Evolutionary conservation across 2,888 invertebrate species (phyloP).

Genomic region (Mamestra brassicae): DNA sequence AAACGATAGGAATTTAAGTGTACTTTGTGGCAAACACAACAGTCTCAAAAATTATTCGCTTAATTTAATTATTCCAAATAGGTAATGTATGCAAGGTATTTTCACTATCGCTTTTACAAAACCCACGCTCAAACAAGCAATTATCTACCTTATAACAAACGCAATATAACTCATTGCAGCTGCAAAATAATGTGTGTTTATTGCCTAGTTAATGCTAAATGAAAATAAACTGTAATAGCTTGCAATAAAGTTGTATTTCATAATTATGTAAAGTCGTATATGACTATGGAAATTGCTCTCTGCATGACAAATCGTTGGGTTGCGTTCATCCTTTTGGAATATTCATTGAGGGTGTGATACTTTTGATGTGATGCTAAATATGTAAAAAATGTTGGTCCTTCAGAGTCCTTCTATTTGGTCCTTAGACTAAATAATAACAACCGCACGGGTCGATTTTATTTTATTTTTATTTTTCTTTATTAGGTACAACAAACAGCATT

Average conservation of each 20-base stretch:
- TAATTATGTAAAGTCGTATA: slow-evolving; percentile 34
- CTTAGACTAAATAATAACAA: too few relatives aligned
- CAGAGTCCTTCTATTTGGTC: background rate
- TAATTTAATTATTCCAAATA: slow-evolving; percentile 53
- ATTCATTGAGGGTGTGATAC: slow-evolving; percentile 58
- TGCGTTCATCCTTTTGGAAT: slow-evolving; percentile 62
- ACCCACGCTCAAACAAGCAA: slow-evolving; percentile 9
- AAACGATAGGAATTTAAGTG: background rate
- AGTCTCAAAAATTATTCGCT: slow-evolving; percentile 29
- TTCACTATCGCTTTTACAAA: slow-evolving; percentile 14
- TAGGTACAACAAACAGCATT: too few relatives aligned
- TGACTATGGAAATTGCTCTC: slow-evolving; percentile 49
- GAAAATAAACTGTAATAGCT: slow-evolving; percentile 53
- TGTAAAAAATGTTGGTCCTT: slow-evolving; percentile 15
- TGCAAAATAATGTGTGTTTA: slow-evolving; percentile 41
- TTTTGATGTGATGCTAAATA: slow-evolving; percentile 4
- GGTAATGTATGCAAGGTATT: slow-evolving; percentile 32
- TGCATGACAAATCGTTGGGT: slow-evolving; percentile 53
- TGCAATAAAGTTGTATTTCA: slow-evolving; percentile 49
- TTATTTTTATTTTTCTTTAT: too few relatives aligned
- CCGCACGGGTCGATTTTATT: too few relatives aligned
- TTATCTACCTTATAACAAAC: slow-evolving; percentile 31
- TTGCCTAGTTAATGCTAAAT: slow-evolving; percentile 13
- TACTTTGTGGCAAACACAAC: slow-evolving; percentile 15
- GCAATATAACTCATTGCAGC: slow-evolving; percentile 28